Base-by-base conservation (phyloP, 2,113 vertebrate genomes). In the Strix uralensis region DNA sequence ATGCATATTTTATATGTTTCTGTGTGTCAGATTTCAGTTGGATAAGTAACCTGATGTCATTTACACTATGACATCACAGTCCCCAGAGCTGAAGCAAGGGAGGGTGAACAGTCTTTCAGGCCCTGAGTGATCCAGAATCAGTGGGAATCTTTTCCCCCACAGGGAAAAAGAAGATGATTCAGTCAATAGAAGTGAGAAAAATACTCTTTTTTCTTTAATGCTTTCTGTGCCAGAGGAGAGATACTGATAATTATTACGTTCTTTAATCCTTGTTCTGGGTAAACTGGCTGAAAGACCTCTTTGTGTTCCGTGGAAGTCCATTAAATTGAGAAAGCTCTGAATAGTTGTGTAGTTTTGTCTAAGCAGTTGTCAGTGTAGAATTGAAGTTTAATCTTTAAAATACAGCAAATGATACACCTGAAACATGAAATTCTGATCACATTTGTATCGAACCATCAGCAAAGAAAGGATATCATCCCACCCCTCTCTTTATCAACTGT, bases 1-100 rank as follows among this genome's bases (percentile, higher is more conserved):
- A 55, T 15, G 12, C 4, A 5, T n/a, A 32, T 85, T 88, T 85
- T 67, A 26, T 1, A 0, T 32, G 2, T 32, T 23, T 55, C 0
- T 19, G 7, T 32, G 26, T 29, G 5, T 49, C 63, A 12, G 10
- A 62, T 62, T 82, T 46, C 47, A 40, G 18, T 3, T 58, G 23
- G 42, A 49, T 61, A 21, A 44, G 23, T 38, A 52, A 72, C 3
- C 13, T 44, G 17, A 40, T 57, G 34, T 81, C 58, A 59, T 44
- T 59, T 46, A 32, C 15, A 7, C 10, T 44, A 23, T 52, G 58
- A 44, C 34, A 67, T 52, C 1, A 3, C 15, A 51, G 73, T 46
- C 14, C 10, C 10, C 19, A 52, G 25, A 22, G n/a, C 49, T 61
- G 59, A 84, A 69, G 10, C 19, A 63, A 42, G 44, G 14, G 25